phyloP scores from a whole-genome alignment of 1,140 invertebrate genomes.

The Microvelia longipes region DNA sequence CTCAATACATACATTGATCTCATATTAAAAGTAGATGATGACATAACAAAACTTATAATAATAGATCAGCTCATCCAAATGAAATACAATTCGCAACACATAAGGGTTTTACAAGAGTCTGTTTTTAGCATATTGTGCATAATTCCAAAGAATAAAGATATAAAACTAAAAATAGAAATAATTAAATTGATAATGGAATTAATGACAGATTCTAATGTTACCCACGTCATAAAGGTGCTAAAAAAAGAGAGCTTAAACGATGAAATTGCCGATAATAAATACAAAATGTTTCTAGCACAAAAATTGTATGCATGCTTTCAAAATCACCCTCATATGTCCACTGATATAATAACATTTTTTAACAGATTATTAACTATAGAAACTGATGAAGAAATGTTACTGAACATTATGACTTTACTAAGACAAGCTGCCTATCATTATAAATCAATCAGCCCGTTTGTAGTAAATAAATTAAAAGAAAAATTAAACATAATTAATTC shows the following conservation, averaged over 20 bases:
- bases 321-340: constrained; percentile 93
- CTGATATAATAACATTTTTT: constrained; percentile 80
- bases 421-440: constrained; percentile 88
- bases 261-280: constrained; percentile 76
- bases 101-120: constrained; percentile 85
- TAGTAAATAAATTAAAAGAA: constrained; percentile 67
- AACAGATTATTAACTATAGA: constrained; percentile 85
- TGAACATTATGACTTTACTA: constrained; percentile 86
- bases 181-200: constrained; percentile 74
- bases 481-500: constrained; percentile 66
- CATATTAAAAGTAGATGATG: constrained; percentile 97
- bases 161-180: constrained; percentile 85
- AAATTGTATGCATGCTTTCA: constrained; percentile 90
- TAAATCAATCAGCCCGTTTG: constrained; percentile 56
- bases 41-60: constrained; percentile 98
- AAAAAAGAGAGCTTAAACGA: constrained; percentile 89
- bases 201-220: constrained; percentile 80
- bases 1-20: constrained; percentile 95
- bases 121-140: constrained; percentile 97
- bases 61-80: constrained; percentile 83
- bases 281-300: constrained; percentile 84
- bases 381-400: constrained; percentile 79
- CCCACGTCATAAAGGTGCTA: constrained; percentile 85
- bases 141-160: constrained; percentile 67
- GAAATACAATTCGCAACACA: constrained; percentile 68